Conservation (phyloP, 2,888 invertebrate genomes). For the Patella caerulea region DNA sequence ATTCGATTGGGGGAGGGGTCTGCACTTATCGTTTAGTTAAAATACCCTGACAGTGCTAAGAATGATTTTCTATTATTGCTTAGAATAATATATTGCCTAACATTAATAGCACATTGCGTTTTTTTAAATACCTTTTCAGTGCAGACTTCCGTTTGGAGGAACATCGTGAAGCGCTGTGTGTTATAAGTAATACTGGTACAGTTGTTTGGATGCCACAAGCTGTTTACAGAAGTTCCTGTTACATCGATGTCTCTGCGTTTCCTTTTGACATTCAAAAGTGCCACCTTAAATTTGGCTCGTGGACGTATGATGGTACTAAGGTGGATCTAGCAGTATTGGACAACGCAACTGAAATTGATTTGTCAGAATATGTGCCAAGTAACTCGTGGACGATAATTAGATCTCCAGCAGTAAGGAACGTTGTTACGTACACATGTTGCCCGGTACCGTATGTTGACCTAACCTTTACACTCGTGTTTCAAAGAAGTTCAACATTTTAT, state of each 20-base stretch:
- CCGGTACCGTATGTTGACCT: slow-evolving; percentile 66
- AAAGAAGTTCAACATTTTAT: slow-evolving; percentile 67
- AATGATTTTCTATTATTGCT: no score
- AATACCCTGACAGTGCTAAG: no score
- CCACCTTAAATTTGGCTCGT: slow-evolving; percentile 70
- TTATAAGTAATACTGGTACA: slow-evolving; percentile 57
- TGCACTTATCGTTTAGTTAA: no score
- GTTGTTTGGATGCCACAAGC: slow-evolving; percentile 65
- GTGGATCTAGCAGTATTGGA: slow-evolving; percentile 59
- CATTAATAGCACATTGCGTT: no score
- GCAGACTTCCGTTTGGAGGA: slow-evolving; percentile 70
- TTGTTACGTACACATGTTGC: slow-evolving; percentile 62
- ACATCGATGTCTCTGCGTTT: slow-evolving; percentile 69
- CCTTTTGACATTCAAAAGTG: slow-evolving; percentile 71
- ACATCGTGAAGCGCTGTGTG: slow-evolving; percentile 66
- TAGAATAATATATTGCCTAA: no score
- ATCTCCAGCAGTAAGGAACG: slow-evolving; percentile 61
- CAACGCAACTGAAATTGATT: slow-evolving; percentile 43
- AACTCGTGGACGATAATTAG: slow-evolving; percentile 70
- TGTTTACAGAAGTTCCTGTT: slow-evolving; percentile 69
- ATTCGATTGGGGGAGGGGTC: no score
- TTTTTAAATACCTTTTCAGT: slow-evolving; percentile 49
- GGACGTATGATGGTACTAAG: slow-evolving; percentile 69
- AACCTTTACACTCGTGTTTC: slow-evolving; percentile 64
- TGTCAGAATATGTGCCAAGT: slow-evolving; percentile 66